phyloP scores from a whole-genome alignment of 2,888 invertebrate genomes.

The Cerastis rubricosa region DNA sequence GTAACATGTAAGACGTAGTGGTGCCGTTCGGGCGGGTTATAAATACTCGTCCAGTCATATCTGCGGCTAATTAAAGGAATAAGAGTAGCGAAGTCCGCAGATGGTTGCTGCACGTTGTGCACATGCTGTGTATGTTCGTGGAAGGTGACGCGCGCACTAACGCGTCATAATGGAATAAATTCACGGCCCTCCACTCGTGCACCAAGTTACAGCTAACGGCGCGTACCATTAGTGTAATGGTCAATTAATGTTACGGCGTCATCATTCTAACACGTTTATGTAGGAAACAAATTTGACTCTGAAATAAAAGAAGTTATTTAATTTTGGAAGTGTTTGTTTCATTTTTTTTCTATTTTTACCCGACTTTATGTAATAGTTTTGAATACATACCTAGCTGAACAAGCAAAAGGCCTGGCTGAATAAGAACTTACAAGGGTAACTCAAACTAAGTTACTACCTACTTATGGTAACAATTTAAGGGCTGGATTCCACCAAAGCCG shows the following conservation, averaged over 20 bases:
- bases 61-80: slow-evolving; percentile 74
- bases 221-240: slow-evolving; percentile 87
- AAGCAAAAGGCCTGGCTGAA: background rate
- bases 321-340: slow-evolving; percentile 89
- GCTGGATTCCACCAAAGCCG: no score
- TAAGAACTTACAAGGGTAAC: background rate
- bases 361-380: background rate
- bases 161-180: slow-evolving; percentile 69
- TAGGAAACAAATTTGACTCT: slow-evolving; percentile 91
- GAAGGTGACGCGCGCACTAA: slow-evolving; percentile 70
- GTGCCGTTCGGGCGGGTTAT: slow-evolving; percentile 74
- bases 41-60: slow-evolving; percentile 78
- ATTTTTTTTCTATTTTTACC: slow-evolving; percentile 67
- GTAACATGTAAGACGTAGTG: slow-evolving; percentile 45
- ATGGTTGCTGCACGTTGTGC: slow-evolving; percentile 58
- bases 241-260: slow-evolving; percentile 89
- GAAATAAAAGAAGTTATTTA: slow-evolving; percentile 91
- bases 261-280: slow-evolving; percentile 90
- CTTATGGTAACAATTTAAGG: background rate
- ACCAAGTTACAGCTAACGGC: slow-evolving; percentile 83
- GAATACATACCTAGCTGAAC: background rate
- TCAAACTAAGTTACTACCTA: background rate
- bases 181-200: slow-evolving; percentile 83
- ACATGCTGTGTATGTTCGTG: slow-evolving; percentile 46
- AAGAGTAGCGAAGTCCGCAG: slow-evolving; percentile 65